phyloP scores from a whole-genome alignment of 64 coral and sea anemone genomes.

The Montipora cactus region DNA sequence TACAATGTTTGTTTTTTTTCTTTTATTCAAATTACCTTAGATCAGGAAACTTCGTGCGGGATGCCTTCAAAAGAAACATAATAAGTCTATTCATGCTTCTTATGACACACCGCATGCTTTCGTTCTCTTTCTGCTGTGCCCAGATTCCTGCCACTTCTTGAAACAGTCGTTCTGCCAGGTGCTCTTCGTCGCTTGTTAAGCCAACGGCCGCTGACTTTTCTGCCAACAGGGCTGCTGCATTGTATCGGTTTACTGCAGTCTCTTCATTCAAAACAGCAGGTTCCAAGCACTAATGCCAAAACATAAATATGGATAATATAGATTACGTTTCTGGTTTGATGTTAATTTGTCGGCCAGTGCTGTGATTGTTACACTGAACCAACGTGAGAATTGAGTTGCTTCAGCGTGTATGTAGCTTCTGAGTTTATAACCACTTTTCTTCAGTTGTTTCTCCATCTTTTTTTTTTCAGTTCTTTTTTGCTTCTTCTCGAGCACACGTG shows the following conservation, averaged over 20 bases:
- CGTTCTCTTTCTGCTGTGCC: constrained; percentile 12
- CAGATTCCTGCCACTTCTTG: constrained; percentile 11
- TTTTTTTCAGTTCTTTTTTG: no score
- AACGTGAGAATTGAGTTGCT: no score
- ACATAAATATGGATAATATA: not conserved
- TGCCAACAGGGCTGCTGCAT: constrained; percentile 46
- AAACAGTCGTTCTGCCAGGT: constrained; percentile 14
- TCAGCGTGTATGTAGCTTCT: no score
- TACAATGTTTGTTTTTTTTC: no score
- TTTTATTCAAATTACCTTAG: not conserved
- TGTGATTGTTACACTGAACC: no score
- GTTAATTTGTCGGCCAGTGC: no score
- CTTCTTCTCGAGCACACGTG: no score
- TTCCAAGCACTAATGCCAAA: constrained; percentile 2
- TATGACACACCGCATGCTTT: constrained; percentile 2
- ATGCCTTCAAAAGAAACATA: constrained; percentile 23
- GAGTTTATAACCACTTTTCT: no score
- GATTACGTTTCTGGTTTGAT: no score
- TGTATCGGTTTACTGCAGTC: constrained; percentile 70
- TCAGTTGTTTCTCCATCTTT: no score
- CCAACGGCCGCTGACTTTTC: constrained; percentile 21
- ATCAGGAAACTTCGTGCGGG: constrained; percentile 46
- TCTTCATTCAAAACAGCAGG: constrained; percentile 38
- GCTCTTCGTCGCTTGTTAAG: not conserved
- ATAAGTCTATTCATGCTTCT: constrained; percentile 50